These are phyloP conservation scores for Blastobasis lacticolella DNA, from an alignment of 2,888 invertebrate genomes.

Conservation along the genomic window DNA sequence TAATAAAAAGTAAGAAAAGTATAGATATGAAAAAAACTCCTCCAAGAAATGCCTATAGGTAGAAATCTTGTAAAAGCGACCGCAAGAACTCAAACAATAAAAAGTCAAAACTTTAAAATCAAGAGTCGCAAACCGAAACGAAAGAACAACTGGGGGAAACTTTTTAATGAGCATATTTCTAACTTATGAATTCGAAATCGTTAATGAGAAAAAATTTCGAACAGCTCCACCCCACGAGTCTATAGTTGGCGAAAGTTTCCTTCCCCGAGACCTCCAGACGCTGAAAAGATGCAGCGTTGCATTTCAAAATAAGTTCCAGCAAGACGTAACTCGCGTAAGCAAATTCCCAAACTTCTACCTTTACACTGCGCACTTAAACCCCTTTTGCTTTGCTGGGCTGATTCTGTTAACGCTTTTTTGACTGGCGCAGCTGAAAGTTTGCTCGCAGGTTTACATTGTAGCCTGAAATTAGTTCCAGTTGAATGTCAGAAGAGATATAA, in stretches of 20 bases:
- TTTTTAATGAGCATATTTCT: constrained; percentile 26
- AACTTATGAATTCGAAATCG: constrained; percentile 32
- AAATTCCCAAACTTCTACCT: constrained; percentile 16
- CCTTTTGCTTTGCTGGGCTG: constrained; percentile 13
- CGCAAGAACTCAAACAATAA: not conserved
- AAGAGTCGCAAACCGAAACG: constrained; percentile 1
- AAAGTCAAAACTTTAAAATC: constrained; percentile 2
- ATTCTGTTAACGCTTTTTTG: constrained; percentile 15
- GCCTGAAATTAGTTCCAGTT: constrained; percentile 51
- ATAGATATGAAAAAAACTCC: too few species aligned
- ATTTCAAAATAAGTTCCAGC: constrained; percentile 18
- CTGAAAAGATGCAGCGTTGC: constrained; percentile 47
- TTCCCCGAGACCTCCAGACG: constrained; percentile 21
- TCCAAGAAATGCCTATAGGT: too few species aligned
- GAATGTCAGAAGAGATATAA: constrained; percentile 45
- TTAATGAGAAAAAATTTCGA: constrained; percentile 38
- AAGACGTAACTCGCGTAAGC: constrained; percentile 8
- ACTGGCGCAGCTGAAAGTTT: constrained; percentile 24
- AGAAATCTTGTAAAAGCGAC: too few species aligned
- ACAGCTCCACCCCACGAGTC: constrained; percentile 20
- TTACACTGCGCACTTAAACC: constrained; percentile 18
- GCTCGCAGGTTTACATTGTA: constrained; percentile 47
- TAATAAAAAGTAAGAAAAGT: too few species aligned
- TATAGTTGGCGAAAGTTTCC: constrained; percentile 35
- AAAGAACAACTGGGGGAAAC: constrained; percentile 7